These are phyloP conservation scores for Acrocephalus kingi DNA, from an alignment of 2,113 vertebrate species.

Conservation along the genomic window DNA sequence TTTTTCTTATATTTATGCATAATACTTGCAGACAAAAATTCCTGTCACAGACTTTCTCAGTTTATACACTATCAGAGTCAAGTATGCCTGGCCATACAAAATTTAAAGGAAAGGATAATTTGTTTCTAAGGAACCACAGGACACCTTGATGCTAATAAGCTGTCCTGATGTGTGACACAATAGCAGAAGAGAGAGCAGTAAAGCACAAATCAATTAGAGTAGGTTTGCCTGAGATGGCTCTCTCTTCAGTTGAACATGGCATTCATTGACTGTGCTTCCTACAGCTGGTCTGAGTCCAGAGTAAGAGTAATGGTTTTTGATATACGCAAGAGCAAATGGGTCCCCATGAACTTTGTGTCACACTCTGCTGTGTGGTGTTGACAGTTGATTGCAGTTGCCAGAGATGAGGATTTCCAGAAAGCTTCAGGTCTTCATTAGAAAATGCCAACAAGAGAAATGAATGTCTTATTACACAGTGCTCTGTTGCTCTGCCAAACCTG, in stretches of 20 bases:
- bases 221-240: background rate
- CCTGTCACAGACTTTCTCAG: background rate
- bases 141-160: background rate
- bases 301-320: background rate
- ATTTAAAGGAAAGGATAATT: background rate
- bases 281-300: background rate
- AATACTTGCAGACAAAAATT: slow-evolving; percentile 53
- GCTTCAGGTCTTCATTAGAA: background rate
- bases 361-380: background rate
- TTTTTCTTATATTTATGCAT: slow-evolving; percentile 9
- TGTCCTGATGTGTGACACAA: background rate
- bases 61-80: background rate
- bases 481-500: background rate
- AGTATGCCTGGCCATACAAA: background rate
- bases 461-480: no score
- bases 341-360: background rate
- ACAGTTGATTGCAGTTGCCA: background rate
- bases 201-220: background rate
- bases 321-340: background rate
- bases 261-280: background rate
- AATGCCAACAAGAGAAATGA: background rate
- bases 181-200: background rate
- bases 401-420: background rate
- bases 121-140: background rate
- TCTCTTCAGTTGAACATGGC: background rate